Evolutionary conservation across 2,888 invertebrate species (phyloP).

Genomic region (Phragmatobia fuliginosa): DNA sequence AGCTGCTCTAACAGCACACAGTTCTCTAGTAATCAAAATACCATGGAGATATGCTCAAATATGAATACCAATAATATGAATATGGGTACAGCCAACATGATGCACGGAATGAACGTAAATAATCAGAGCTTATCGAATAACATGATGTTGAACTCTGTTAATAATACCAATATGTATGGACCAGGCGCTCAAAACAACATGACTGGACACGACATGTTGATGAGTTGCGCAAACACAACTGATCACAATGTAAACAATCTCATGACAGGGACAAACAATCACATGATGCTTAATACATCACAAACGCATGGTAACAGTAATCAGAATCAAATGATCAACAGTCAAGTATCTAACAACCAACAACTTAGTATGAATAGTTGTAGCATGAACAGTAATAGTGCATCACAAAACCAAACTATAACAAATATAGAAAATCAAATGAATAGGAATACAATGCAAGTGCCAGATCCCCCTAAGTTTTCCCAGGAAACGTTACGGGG

Average conservation of each 20-base stretch:
- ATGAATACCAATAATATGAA: slow-evolving; percentile 74
- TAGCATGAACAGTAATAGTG: slow-evolving; percentile 70
- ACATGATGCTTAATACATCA: slow-evolving; percentile 79
- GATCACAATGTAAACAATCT: slow-evolving; percentile 76
- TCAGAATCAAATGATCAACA: slow-evolving; percentile 72
- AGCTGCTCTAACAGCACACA: slow-evolving; percentile 76
- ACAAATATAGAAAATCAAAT: slow-evolving; percentile 73
- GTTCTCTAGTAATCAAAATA: slow-evolving; percentile 71
- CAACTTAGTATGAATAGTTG: slow-evolving; percentile 82
- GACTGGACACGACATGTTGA: slow-evolving; percentile 76
- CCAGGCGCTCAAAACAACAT: slow-evolving; percentile 69
- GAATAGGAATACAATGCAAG: slow-evolving; percentile 69
- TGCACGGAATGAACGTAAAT: slow-evolving; percentile 77
- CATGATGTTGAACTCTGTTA: slow-evolving; percentile 77
- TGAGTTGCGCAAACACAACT: slow-evolving; percentile 76
- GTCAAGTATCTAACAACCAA: slow-evolving; percentile 67
- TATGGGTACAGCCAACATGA: slow-evolving; percentile 72
- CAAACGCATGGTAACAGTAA: slow-evolving; percentile 69
- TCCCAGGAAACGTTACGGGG: slow-evolving; percentile 74
- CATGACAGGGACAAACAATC: slow-evolving; percentile 71
- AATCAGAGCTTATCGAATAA: slow-evolving; percentile 74
- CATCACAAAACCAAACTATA: slow-evolving; percentile 68
- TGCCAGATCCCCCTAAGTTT: slow-evolving; percentile 76
- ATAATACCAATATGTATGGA: slow-evolving; percentile 72
- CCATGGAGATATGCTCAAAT: slow-evolving; percentile 79